Evolutionary conservation across 64 coral and sea anemone species (phyloP), one percentile per base, ranked within the genome.

Genomic region (Pachyseris speciosa): DNA sequence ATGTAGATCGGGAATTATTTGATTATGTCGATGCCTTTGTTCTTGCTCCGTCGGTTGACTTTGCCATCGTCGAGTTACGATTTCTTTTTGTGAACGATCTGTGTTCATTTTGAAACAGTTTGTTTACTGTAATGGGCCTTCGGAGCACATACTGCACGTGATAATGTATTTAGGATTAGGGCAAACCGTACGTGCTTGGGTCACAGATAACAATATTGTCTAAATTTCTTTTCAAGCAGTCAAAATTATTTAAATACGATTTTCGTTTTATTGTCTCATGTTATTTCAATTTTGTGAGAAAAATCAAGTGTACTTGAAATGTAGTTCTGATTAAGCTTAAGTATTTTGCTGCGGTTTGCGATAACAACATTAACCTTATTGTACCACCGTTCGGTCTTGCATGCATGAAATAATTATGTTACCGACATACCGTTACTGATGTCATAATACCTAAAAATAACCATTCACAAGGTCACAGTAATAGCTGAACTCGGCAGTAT

Each of bases 11-110:
- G n/a, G n/a, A n/a, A n/a, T n/a, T n/a, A n/a, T n/a, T n/a, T n/a
- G n/a, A n/a, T n/a, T n/a, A n/a, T n/a, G n/a, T n/a, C n/a, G 6
- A 26, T 41, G 39, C 84, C 64, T 69, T 86, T 26, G 48, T 70
- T 33, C 42, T 40, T 70, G 67, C 20, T 15, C 13, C 26, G 15
- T 70, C 67, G 29, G 16, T 70, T n/a, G 13, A 12, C 20, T 55
- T 55, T 55, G 11, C 43, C 43, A 45, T 45, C 43, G 43, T 6
- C 4, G 43, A 45, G 43, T 27, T 77, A 27, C 40, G 13, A 0
- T 4, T 11, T 75, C 50, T 1, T 9, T 0, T n/a, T n/a, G n/a
- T n/a, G n/a, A n/a, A n/a, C n/a, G n/a, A n/a, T n/a, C n/a, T n/a
- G n/a, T 63, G 19, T 4, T 64, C 10, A 64, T 64, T 25, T 64